Evolutionary conservation across 2,888 invertebrate species (phyloP).

Genomic region (Clostera curtula): DNA sequence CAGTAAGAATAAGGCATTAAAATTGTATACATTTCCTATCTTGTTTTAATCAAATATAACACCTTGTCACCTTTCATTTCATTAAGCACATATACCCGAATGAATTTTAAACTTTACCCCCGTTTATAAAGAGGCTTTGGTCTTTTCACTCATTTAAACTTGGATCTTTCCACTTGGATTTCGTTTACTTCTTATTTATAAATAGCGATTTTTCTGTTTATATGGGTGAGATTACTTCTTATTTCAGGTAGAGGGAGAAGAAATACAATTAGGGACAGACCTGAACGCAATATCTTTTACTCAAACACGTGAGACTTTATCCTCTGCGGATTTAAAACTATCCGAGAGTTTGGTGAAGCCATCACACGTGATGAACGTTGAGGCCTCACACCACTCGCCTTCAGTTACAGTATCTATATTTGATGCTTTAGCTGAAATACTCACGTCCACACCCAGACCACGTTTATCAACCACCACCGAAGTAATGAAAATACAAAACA

Average conservation of each 20-base stretch:
- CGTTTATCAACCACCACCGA: constrained; percentile 60
- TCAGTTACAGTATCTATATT: constrained; percentile 76
- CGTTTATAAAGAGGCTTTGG: constrained; percentile 72
- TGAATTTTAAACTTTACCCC: constrained; percentile 42
- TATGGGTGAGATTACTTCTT: constrained; percentile 73
- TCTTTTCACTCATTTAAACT: constrained; percentile 54
- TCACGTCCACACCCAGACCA: constrained; percentile 68
- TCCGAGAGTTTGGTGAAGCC: constrained; percentile 66
- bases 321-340: constrained; percentile 65
- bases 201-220: constrained; percentile 48
- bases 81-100: constrained; percentile 22
- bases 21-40: constrained; percentile 39
- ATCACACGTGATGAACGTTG: constrained; percentile 69
- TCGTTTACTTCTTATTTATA: constrained; percentile 11
- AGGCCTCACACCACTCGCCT: constrained; percentile 72
- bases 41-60: constrained; percentile 48
- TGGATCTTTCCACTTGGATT: constrained; percentile 21
- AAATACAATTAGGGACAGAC: constrained; percentile 69
- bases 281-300: constrained; percentile 68
- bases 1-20: constrained; percentile 40
- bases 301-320: constrained; percentile 64
- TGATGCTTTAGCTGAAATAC: constrained; percentile 75
- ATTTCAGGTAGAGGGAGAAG: constrained; percentile 75
- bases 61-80: constrained; percentile 23
- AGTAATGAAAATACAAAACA: constrained; percentile 49